Evolutionary conservation across 2,113 vertebrate species (phyloP), one percentile per base, ranked within the genome.

Genomic region (Tachysurus vachellii): DNA sequence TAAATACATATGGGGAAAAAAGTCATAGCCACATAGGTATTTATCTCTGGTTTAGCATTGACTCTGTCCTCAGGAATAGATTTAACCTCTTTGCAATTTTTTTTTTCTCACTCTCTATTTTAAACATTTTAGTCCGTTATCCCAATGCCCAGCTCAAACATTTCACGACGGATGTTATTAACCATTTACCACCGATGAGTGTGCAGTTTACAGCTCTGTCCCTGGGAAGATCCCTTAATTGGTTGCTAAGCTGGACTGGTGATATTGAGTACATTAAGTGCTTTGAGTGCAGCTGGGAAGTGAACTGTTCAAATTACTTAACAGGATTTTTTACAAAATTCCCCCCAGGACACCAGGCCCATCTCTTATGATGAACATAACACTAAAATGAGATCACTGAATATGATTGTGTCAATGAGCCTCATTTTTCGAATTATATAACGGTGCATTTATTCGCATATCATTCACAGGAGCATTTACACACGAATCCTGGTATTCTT

Each of bases 271-370:
- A 53, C 61, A 42, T 73, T 84, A 6, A 73, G 31, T 75, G 83
- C 68, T 70, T 42, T 70, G 61, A 36, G 28, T 50, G 5, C 28
- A 57, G n/a, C 73, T 54, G 47, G 61, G 62, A 86, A 86, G 64
- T 59, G 64, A 77, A 42, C 50, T 85, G 70, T 62, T 85, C 23
- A 70, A 64, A 61, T 14, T 85, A 68, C 54, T 61, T 17, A 42
- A 42, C 44, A 75, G n/a, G 21, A 56, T 7, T 42, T 61, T 59
- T 84, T 59, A 26, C 83, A 73, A 54, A 61, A 73, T 56, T 84
- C 19, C 83, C 70, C 23, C 42, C 71, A n/a, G 53, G 21, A 42
- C 21, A 73, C 3, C 7, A 84, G 71, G 53, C 59, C 31, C 54
- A n/a, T 14, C 73, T 53, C 5, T 76, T 11, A 76, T 76, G 23